Evolutionary conservation across 2,113 vertebrate genomes (phyloP).

Genomic region (Channa argus): DNA sequence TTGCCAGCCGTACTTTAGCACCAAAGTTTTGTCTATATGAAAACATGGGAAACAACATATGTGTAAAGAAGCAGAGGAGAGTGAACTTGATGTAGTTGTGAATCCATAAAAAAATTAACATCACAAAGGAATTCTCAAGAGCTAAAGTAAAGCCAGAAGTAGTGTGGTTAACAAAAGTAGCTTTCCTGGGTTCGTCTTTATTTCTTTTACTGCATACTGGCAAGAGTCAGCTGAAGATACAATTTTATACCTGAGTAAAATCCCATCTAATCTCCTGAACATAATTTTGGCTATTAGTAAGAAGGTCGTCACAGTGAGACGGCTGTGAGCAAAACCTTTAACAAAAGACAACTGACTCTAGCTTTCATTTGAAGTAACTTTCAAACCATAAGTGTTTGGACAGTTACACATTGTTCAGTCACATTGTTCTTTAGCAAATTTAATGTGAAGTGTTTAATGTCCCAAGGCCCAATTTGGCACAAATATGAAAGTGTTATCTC

Average conservation of each 20-base stretch:
- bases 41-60: too few species aligned
- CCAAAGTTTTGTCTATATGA: too few species aligned
- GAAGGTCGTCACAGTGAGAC: neutral
- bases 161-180: neutral
- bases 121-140: neutral
- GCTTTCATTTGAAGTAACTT: neutral
- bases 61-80: neutral
- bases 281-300: constrained; percentile 10
- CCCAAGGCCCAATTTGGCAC: too few species aligned
- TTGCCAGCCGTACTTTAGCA: too few species aligned
- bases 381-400: too few species aligned
- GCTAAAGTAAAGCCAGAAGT: constrained; percentile 2
- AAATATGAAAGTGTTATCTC: too few species aligned
- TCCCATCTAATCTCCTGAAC: constrained; percentile 13
- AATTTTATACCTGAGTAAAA: neutral
- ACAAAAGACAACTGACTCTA: neutral
- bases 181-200: neutral
- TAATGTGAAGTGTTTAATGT: too few species aligned
- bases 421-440: too few species aligned
- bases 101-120: too few species aligned
- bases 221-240: constrained; percentile 2
- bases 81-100: neutral
- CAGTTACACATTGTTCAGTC: too few species aligned
- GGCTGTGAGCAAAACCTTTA: neutral
- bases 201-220: neutral